Conservation (phyloP, 2,113 vertebrate species). For the Neodon shergylaensis region DNA sequence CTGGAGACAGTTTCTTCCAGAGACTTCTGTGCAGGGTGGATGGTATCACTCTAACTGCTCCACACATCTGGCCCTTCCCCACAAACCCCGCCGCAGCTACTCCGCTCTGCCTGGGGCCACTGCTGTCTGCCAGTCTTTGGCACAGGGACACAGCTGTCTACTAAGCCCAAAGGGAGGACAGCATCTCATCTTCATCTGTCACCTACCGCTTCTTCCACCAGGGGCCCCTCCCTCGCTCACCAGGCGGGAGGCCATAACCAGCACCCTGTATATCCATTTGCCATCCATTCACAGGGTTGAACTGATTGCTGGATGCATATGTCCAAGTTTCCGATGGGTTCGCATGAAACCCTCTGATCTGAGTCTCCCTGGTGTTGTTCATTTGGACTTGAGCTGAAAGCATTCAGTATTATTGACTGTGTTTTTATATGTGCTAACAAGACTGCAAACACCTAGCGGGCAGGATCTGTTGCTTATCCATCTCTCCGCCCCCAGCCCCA, state of each 20-base stretch:
- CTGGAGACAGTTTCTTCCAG: neutral
- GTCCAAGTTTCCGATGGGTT: neutral
- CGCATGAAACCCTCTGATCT: neutral
- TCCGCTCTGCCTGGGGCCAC: neutral
- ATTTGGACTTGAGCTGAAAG: slow-evolving; percentile 41
- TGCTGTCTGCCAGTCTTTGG: neutral
- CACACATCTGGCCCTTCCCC: neutral
- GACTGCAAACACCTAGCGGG: slow-evolving; percentile 65
- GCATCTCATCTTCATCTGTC: neutral
- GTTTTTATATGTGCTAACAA: slow-evolving; percentile 63
- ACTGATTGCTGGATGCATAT: neutral
- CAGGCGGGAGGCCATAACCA: neutral
- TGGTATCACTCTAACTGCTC: neutral
- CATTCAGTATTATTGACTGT: slow-evolving; percentile 57
- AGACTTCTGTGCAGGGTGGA: neutral
- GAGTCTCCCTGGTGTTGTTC: slow-evolving; percentile 13
- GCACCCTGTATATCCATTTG: neutral
- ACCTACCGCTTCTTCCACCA: neutral
- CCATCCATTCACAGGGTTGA: neutral
- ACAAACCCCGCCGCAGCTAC: neutral
- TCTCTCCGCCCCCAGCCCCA: slow-evolving; percentile 15
- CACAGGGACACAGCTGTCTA: neutral
- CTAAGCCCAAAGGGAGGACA: neutral
- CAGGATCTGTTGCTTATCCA: slow-evolving; percentile 48
- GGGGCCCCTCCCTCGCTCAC: neutral